These are phyloP conservation scores for Bungarus multicinctus DNA, from an alignment of 2,113 vertebrate species.

Conservation along the genomic window DNA sequence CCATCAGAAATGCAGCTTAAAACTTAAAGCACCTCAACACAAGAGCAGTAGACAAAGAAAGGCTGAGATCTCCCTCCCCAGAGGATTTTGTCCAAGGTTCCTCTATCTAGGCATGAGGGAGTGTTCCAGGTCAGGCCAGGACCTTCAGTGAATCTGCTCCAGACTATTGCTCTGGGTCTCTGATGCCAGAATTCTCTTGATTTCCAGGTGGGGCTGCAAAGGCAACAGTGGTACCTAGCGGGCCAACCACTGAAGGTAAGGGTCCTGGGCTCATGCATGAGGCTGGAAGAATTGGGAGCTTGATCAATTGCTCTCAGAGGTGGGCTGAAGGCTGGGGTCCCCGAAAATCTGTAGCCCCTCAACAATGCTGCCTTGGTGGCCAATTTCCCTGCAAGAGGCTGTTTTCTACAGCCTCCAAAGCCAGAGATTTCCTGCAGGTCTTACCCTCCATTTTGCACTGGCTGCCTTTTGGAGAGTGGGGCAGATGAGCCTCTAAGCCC, in stretches of 20 bases:
- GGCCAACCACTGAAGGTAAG: not conserved
- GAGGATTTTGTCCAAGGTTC: not conserved
- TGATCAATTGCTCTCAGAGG: not conserved
- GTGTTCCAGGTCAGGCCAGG: too few species aligned
- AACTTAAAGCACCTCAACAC: not conserved
- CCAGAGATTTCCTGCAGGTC: not conserved
- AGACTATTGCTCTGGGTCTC: not conserved
- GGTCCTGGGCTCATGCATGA: not conserved
- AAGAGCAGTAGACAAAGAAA: not conserved
- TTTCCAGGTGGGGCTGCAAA: not conserved
- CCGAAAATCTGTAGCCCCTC: not conserved
- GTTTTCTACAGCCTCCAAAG: not conserved
- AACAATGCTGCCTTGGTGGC: not conserved
- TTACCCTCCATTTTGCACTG: not conserved
- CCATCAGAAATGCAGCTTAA: not conserved
- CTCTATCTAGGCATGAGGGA: not conserved
- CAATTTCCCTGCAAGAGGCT: not conserved
- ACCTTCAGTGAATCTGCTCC: too few species aligned
- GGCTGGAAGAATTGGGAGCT: not conserved
- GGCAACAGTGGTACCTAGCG: not conserved
- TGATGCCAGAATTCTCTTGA: not conserved
- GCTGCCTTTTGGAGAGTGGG: not conserved
- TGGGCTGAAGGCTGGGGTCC: not conserved
- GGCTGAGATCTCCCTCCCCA: not conserved
- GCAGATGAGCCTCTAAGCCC: not conserved